Base-by-base conservation (phyloP, 2,113 vertebrate species). In the Ariopsis seemanni region DNA sequence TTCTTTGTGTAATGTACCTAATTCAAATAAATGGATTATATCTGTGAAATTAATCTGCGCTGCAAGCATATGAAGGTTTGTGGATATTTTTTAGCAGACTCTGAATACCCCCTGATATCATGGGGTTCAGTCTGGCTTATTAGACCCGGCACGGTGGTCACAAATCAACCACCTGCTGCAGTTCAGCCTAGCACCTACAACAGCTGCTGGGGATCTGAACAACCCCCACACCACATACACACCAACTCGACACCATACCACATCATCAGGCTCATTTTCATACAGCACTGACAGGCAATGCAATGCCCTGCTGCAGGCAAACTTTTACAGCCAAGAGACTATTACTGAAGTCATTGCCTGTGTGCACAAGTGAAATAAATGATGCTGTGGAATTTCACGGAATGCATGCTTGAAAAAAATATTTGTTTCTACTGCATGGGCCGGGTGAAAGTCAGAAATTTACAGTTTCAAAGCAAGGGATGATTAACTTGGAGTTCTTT, bases 111-210 rank as follows among this genome's bases (percentile, higher is more conserved):
- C 53, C 30, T 84, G 77, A 88, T 82, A 82, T 88, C 88, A 88
- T 18, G 52, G 25, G 57, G 84, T 89, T 85, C 48, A 55, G 69
- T 89, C 55, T 11, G 63, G 57, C 85, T 78, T 84, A 86, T 87
- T 89, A 87, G 67, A 69, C 72, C 77, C 83, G 63, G 90, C 80
- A 85, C 17, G 52, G 63, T 53, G 78, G 84, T 83, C 74, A 82
- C 90, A 89, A 90, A 90, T 89, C 84, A 90, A 75, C 86, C 88
- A 90, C 88, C 90, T 89, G 90, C 86, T 62, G 85, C 83, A 62
- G 34, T 52, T 27, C 15, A 14, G 60, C 67, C 85, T 65, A 25
- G 77, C 15, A 74, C 67, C 69, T 72, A 82, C 82, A 71, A 75
- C 88, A 91, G 87, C 87, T 91, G 88, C 82, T 79, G 42, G 53